phyloP scores from a whole-genome alignment of 1,140 invertebrate genomes.

The Metopolophium dirhodum region DNA sequence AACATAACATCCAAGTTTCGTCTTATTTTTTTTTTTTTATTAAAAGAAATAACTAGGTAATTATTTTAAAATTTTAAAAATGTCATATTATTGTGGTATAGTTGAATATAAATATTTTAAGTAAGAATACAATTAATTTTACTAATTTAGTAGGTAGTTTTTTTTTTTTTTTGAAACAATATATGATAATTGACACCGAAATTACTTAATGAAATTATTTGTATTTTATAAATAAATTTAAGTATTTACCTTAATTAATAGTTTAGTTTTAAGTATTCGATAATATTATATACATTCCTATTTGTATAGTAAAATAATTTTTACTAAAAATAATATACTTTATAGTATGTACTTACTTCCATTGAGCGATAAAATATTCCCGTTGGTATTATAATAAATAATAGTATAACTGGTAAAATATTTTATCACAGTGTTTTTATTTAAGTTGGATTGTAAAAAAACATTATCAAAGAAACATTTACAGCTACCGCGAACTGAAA shows the following conservation, averaged over 20 bases:
- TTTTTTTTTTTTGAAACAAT: background rate
- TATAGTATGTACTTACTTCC: conserved; percentile 37
- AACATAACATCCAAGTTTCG: too few species aligned
- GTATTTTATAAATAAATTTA: background rate
- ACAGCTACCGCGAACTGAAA: background rate
- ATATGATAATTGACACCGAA: background rate
- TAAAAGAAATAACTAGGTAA: background rate
- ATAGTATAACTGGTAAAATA: background rate
- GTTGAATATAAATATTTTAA: background rate
- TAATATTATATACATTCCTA: too few species aligned
- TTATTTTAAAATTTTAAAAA: too few species aligned
- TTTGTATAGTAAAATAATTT: background rate
- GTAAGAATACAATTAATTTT: background rate
- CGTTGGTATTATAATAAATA: background rate
- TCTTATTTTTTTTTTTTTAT: background rate
- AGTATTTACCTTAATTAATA: background rate
- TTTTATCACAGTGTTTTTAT: conserved; percentile 15
- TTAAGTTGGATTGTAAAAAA: conserved; percentile 26
- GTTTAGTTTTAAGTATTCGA: too few species aligned
- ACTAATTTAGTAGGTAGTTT: too few species aligned
- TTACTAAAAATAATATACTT: background rate
- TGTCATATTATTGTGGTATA: background rate
- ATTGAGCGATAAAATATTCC: conserved; percentile 18
- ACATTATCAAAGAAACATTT: background rate
- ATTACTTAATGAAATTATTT: background rate